These are phyloP conservation scores for Zaprionus africanus DNA, from an alignment of 1,140 invertebrate species.

Conservation along the genomic window DNA sequence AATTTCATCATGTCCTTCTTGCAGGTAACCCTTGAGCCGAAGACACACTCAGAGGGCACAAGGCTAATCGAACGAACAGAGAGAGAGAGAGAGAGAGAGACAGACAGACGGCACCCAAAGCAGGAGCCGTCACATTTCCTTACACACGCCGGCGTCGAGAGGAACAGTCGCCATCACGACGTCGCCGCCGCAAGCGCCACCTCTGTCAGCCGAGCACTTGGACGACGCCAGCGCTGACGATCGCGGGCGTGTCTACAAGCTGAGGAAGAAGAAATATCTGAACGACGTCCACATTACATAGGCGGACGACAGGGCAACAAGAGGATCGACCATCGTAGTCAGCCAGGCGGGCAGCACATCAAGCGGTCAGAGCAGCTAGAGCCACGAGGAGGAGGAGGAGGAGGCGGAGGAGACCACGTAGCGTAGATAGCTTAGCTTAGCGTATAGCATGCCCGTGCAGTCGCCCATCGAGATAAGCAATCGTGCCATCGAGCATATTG, in stretches of 20 bases:
- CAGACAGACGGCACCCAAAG: constrained; percentile 25
- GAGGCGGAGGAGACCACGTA: constrained; percentile 9
- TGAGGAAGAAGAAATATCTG: constrained; percentile 81
- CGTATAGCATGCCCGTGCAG: constrained; percentile 83
- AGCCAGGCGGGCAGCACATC: neutral
- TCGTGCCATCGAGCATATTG: constrained; percentile 85
- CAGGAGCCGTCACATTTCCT: constrained; percentile 51
- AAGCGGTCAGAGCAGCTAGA: neutral
- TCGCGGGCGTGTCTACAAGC: constrained; percentile 83
- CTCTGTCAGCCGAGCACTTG: constrained; percentile 72
- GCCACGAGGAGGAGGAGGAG: constrained; percentile 6
- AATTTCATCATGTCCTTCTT: neutral
- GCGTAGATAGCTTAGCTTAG: constrained; percentile 4
- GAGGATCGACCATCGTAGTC: constrained; percentile 1
- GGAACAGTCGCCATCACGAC: constrained; percentile 81
- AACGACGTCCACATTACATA: constrained; percentile 76
- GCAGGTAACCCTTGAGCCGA: constrained; percentile 27
- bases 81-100: neutral
- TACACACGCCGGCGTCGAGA: constrained; percentile 66
- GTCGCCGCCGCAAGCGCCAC: constrained; percentile 73
- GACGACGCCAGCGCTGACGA: constrained; percentile 73
- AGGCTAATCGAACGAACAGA: neutral
- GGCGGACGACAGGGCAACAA: constrained; percentile 11
- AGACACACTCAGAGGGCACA: neutral
- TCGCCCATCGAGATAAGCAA: constrained; percentile 86